phyloP scores from a whole-genome alignment of 2,797 vertebrate genomes.

The Rhabdophis nuchalis region DNA sequence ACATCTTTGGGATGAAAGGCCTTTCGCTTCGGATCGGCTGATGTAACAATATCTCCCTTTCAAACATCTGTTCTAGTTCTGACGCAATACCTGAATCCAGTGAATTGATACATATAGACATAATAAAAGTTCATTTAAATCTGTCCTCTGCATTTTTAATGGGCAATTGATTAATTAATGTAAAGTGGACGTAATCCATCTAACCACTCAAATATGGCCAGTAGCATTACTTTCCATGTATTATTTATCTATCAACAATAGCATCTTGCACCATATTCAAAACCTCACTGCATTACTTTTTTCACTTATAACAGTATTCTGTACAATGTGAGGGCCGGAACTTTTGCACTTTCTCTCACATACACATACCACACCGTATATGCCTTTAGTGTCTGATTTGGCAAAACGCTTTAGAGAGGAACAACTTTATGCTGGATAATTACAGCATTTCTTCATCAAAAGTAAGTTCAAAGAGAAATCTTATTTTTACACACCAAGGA shows the following conservation, averaged over 20 bases:
- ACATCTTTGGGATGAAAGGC: neutral
- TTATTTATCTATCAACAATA: neutral
- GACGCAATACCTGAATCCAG: neutral
- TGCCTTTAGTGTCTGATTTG: neutral
- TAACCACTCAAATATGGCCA: neutral
- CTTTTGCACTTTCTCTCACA: neutral
- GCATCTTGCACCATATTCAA: neutral
- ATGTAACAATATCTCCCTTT: neutral
- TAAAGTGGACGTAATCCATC: neutral
- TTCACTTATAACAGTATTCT: neutral
- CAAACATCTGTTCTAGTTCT: neutral
- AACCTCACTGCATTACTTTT: too few species aligned
- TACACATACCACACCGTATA: too few species aligned
- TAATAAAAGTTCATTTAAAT: neutral
- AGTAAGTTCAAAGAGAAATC: slow-evolving; percentile 35
- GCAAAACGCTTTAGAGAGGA: neutral
- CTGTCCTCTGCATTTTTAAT: neutral
- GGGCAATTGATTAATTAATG: neutral
- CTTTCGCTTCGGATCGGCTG: neutral
- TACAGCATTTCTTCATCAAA: slow-evolving; percentile 33
- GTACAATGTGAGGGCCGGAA: neutral
- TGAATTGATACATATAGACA: neutral
- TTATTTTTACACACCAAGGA: neutral
- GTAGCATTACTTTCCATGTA: neutral
- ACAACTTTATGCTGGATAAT: neutral